Evolutionary conservation across 2,888 invertebrate species (phyloP).

Genomic region (Nephrotoma guestfalica): DNA sequence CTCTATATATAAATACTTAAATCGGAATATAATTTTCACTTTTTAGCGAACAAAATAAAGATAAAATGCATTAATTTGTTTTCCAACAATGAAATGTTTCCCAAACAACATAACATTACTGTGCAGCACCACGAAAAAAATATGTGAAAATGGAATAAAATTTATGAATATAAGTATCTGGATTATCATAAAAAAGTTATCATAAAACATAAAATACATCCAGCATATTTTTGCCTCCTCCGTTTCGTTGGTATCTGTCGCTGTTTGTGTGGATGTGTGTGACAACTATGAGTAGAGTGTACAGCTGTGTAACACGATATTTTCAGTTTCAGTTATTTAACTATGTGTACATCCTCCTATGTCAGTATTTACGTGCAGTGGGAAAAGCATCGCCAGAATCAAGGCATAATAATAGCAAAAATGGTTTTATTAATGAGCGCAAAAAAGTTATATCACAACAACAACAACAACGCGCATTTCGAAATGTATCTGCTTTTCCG

Average conservation of each 20-base stretch:
- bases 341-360: not conserved
- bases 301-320: not conserved
- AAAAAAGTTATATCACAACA: not conserved
- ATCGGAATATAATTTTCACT: no score
- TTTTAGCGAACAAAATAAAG: not conserved
- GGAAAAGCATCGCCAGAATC: not conserved
- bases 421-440: not conserved
- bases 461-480: not conserved
- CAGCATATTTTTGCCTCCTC: not conserved
- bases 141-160: not conserved
- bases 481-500: not conserved
- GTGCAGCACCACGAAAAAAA: not conserved
- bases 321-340: not conserved
- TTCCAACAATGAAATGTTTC: not conserved
- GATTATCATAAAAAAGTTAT: not conserved
- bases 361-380: not conserved
- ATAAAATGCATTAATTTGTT: not conserved
- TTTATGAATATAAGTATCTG: not conserved
- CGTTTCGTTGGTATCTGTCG: not conserved
- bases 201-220: not conserved
- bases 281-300: not conserved
- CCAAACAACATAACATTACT: not conserved
- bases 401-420: not conserved
- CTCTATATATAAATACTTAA: no score
- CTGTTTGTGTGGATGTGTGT: not conserved